A percentile compares a stretch with the other conserved stretches of the same genome.
phyloP scores from a whole-genome alignment of 2,888 invertebrate genomes.

The Augiades crinisus region DNA sequence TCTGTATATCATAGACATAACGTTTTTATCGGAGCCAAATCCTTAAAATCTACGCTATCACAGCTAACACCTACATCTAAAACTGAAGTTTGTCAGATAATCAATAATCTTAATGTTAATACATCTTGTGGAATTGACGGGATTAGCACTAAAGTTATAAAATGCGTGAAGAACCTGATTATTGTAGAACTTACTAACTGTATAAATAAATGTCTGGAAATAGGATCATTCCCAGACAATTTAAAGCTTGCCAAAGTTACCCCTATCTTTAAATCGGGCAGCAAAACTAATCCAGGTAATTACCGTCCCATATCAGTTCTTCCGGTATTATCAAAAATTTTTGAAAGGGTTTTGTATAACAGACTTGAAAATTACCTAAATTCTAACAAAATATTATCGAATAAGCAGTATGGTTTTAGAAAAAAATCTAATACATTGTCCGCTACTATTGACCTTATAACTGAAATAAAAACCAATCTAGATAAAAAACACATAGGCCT shows the following conservation, averaged over 20 bases:
- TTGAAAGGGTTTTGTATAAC: conserved; percentile 10
- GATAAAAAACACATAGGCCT: conserved; percentile 18
- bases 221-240: conserved; percentile 27
- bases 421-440: conserved; percentile 16
- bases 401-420: conserved; percentile 18
- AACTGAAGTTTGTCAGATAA: conserved; percentile 26
- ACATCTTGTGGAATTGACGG: conserved; percentile 26
- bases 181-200: not conserved
- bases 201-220: conserved; percentile 1
- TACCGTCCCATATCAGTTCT: conserved; percentile 15
- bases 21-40: not conserved
- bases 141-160: conserved; percentile 27
- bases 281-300: conserved; percentile 1
- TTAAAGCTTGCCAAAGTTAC: conserved; percentile 29
- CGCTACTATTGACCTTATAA: conserved; percentile 16
- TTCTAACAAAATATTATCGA: not conserved
- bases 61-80: not conserved
- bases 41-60: not conserved
- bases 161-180: conserved; percentile 44
- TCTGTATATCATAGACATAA: not conserved
- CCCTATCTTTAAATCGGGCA: conserved; percentile 16
- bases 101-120: conserved; percentile 25
- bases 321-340: conserved; percentile 17
- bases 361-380: not conserved
- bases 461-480: conserved; percentile 13